phyloP scores from a whole-genome alignment of 2,888 invertebrate genomes.

The Monochamus alternatus region DNA sequence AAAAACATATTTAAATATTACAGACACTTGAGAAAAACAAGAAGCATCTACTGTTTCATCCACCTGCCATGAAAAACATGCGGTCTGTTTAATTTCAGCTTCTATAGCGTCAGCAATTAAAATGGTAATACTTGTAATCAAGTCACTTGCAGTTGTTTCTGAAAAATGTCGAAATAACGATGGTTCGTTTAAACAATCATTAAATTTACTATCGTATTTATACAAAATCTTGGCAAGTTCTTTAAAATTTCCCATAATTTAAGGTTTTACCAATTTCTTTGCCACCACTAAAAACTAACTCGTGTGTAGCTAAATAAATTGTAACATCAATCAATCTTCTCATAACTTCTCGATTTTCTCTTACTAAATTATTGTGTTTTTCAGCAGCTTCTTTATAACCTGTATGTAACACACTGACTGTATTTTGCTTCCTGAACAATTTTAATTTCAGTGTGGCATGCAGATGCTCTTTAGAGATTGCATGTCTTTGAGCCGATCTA shows the following conservation, averaged over 20 bases:
- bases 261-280: not conserved
- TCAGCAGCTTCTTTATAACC: not conserved
- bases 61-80: slow-evolving; percentile 45
- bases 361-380: slow-evolving; percentile 20
- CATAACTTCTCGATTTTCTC: slow-evolving; percentile 24
- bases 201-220: slow-evolving; percentile 23
- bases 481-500: not conserved
- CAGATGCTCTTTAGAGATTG: not conserved
- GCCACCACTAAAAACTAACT: not conserved
- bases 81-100: slow-evolving; percentile 38
- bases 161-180: slow-evolving; percentile 24
- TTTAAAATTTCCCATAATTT: slow-evolving; percentile 4
- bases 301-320: not conserved
- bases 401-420: not conserved
- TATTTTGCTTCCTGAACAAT: not conserved
- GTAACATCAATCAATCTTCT: not conserved
- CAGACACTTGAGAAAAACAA: slow-evolving; percentile 53
- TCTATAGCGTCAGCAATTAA: slow-evolving; percentile 23
- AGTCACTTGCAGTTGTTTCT: slow-evolving; percentile 3
- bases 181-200: slow-evolving; percentile 35
- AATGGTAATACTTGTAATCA: not conserved
- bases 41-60: slow-evolving; percentile 51
- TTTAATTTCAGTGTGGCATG: not conserved
- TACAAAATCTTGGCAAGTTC: slow-evolving; percentile 1
- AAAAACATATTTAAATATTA: slow-evolving; percentile 59